These are phyloP conservation scores for Mus minutoides DNA, from an alignment of 2,797 vertebrate species.

Conservation along the genomic window DNA sequence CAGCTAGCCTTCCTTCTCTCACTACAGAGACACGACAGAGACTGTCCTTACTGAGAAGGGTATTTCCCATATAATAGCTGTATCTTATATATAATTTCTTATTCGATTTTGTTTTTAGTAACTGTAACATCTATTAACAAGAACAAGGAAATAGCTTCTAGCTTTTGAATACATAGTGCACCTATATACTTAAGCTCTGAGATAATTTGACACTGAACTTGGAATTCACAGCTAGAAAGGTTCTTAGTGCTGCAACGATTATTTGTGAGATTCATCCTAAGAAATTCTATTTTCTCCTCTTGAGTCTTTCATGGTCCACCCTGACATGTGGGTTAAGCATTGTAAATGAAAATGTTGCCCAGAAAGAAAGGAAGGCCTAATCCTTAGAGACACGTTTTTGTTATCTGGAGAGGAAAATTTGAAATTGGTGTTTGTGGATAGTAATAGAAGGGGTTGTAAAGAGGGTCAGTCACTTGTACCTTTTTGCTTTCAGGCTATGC, in stretches of 20 bases:
- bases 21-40: background rate
- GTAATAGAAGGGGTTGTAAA: conserved; percentile 34
- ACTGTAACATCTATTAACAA: background rate
- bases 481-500: conserved; percentile 93
- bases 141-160: conserved; percentile 20
- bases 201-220: conserved; percentile 15
- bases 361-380: conserved; percentile 1
- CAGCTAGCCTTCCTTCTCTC: conserved; percentile 1
- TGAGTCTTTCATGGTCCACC: background rate
- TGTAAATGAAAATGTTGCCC: conserved; percentile 15
- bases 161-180: background rate
- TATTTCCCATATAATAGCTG: conserved; percentile 51
- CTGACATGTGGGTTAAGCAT: background rate
- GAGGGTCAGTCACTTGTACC: conserved; percentile 49
- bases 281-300: background rate
- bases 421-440: conserved; percentile 26
- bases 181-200: conserved; percentile 30
- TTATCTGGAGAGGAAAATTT: background rate
- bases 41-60: background rate
- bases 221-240: background rate
- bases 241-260: background rate
- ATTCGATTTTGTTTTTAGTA: conserved; percentile 29
- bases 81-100: conserved; percentile 32
- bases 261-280: background rate
- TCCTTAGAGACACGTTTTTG: conserved; percentile 31